Evolutionary conservation across 2,888 invertebrate species (phyloP), one percentile per base, ranked within the genome.

Genomic region (Tiliacea aurago): DNA sequence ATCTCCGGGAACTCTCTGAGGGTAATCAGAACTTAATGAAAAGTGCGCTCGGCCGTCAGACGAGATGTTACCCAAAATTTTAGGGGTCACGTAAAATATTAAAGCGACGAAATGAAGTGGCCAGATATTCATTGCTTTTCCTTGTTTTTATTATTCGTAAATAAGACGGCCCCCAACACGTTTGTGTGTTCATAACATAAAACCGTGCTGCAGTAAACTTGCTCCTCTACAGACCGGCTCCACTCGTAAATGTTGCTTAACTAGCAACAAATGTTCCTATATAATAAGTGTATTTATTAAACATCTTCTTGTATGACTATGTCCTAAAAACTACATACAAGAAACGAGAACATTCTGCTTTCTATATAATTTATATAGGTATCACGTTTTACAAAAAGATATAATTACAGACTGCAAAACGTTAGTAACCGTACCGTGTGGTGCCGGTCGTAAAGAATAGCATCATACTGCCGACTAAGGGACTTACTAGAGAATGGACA

Each of bases 81-180:
- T 93, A 94, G 95, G 92, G 96, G 95, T 96, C 96, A 96, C 96
- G 96, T 96, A 96, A 95, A 96, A 96, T 96, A 96, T 96, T 96
- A 96, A 96, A 95, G 92, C 93, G 93, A 91, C 93, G 93, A 94
- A 93, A 95, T 95, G 96, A 94, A 96, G 95, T 96, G 94, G 95
- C 95, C 95, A 94, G 94, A 94, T 95, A 95, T 95, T 96, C 95
- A 95, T 94, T 94, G 94, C 96, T 93, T 92, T 93, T 94, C 94
- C 94, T 93, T 95, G 95, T 95, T 96, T 96, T 96, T 96, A 96
- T 95, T 96, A 96, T 96, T 94, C 95, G 93, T 94, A 95, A 95
- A 94, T 95, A 95, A 95, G 94, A 93, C 91, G 90, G 91, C 84
- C 91, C 91, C 91, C 89, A 86, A 91, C 93, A 93, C 93, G 92